Conservation (phyloP, 2,888 invertebrate genomes). For the Cheilosia impressa region DNA sequence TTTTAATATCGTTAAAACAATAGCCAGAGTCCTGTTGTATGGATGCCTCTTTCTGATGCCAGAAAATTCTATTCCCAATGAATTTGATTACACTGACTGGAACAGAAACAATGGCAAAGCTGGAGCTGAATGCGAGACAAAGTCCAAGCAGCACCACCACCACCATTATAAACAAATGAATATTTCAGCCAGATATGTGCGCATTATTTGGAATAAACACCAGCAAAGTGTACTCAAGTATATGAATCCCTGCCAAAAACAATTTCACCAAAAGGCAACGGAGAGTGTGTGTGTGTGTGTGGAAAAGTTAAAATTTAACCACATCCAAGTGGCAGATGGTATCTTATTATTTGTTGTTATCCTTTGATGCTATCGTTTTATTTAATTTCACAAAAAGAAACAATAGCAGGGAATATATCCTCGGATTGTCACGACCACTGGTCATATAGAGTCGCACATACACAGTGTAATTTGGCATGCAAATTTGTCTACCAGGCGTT, state of each 20-base stretch:
- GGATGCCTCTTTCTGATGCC: conserved; percentile 6
- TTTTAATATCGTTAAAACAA: conserved; percentile 1
- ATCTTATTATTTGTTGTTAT: conserved; percentile 36
- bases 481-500: neutral
- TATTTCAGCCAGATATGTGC: neutral
- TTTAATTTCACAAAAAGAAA: conserved; percentile 22
- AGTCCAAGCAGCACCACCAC: conserved; percentile 1
- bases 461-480: neutral
- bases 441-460: neutral
- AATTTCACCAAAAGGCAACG: conserved; percentile 6
- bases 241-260: conserved; percentile 9
- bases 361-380: conserved; percentile 31
- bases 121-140: conserved; percentile 5
- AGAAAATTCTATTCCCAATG: conserved; percentile 25
- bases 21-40: neutral
- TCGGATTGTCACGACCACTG: neutral
- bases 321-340: conserved; percentile 28
- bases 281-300: neutral
- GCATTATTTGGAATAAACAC: conserved; percentile 5
- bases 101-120: neutral
- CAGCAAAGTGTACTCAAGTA: conserved; percentile 13
- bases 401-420: neutral
- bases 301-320: conserved; percentile 32
- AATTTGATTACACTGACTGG: conserved; percentile 29
- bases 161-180: conserved; percentile 12